Evolutionary conservation across 2,797 vertebrate genomes (phyloP), one percentile per base, ranked within the genome.

Genomic region (Echeneis naucrates): DNA sequence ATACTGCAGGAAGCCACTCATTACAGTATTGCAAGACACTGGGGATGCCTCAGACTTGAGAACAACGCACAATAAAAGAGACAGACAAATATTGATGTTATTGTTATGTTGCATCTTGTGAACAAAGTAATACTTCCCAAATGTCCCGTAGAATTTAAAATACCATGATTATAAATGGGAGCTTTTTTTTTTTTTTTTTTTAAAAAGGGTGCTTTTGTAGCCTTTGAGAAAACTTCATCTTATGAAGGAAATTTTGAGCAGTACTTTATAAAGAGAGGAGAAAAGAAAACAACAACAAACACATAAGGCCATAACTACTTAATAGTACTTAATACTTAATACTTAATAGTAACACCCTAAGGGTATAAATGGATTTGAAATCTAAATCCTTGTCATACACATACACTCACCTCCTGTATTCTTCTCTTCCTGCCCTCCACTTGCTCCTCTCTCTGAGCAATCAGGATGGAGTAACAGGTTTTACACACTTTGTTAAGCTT

Each of bases 1-100:
- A 21, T 98, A 96, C 58, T 94, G 95, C 81, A 98, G 93, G 86
- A 97, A 97, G 68, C 97, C 94, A 77, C 96, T 97, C 54, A 97
- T 93, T 8, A 95, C 68, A 1, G 92, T 92, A 71, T 95, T 95
- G 75, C 90, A 89, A 48, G 93, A 94, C 11, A 94, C 92, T 74
- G 94, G 92, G 19, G 94, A 91, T 2, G 92, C 91, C 80, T 96
- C 96, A 42, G 93, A 95, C 97, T 98, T 85, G 7, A 63, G 16
- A 65, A 65, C 8, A 23, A 57, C 0, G 42, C 2, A 32, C 5
- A 24, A 51, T 8, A 53, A 27, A 69, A 55, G 27, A 58, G 0
- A 48, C 37, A 1, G 38, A 12, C 6, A 3, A 60, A 56, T 35
- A 60, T n/a, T 2, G 9, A 0, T 1, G 21, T 27, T 0, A 4